Conservation (phyloP, 2,797 vertebrate species). For the Schizopygopsis malacanthus region DNA sequence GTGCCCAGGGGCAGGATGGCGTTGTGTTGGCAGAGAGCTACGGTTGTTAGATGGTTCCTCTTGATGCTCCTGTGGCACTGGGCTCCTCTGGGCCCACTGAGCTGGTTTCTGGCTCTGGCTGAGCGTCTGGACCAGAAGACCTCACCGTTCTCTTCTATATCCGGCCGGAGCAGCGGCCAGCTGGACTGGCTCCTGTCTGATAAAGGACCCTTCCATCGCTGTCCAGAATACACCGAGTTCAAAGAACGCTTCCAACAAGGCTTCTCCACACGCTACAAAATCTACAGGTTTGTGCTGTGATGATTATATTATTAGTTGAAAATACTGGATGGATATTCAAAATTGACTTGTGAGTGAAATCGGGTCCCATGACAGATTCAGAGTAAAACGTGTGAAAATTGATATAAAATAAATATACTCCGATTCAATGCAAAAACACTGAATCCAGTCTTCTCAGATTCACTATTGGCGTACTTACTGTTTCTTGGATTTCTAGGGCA, state of each 20-base stretch:
- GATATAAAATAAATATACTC: not conserved
- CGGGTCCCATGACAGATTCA: not conserved
- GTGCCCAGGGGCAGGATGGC: slow-evolving; percentile 91
- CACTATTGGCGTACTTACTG: not conserved
- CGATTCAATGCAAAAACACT: not conserved
- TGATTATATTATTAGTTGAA: not conserved
- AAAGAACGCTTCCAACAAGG: slow-evolving; percentile 93
- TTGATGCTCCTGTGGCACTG: slow-evolving; percentile 86
- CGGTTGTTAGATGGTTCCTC: slow-evolving; percentile 84
- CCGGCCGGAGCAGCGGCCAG: slow-evolving; percentile 75
- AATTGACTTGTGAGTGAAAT: not conserved
- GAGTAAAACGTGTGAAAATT: not conserved
- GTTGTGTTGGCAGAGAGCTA: slow-evolving; percentile 83
- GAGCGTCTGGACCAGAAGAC: slow-evolving; percentile 82
- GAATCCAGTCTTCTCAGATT: not conserved
- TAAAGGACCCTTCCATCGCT: slow-evolving; percentile 94
- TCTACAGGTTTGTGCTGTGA: slow-evolving; percentile 88
- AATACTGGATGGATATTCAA: not conserved
- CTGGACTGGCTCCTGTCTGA: slow-evolving; percentile 97
- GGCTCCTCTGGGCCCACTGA: slow-evolving; percentile 81
- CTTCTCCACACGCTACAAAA: slow-evolving; percentile 97
- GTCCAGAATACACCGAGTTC: slow-evolving; percentile 94
- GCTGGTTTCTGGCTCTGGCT: slow-evolving; percentile 74
- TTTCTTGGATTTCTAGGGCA: not conserved
- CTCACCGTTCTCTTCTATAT: slow-evolving; percentile 69